Percentiles rank a stretch among this genome's conserved stretches.
These are phyloP conservation scores for Microctenopoma stevenorrisi DNA, from an alignment of 2,797 vertebrate species.

Conservation along the genomic window DNA sequence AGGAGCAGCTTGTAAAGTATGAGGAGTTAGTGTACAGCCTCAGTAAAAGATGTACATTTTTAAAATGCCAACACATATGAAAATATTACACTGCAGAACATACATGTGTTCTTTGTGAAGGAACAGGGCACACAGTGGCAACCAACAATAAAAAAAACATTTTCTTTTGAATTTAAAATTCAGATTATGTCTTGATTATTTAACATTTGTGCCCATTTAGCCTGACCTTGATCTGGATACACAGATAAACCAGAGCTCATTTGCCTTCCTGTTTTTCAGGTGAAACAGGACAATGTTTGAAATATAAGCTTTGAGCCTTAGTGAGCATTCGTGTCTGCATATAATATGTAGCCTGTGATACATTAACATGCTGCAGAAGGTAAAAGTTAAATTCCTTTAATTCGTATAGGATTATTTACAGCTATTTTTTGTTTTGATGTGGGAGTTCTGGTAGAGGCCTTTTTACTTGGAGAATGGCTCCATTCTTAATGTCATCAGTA, in stretches of 20 bases:
- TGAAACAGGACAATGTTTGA: slow-evolving; percentile 41
- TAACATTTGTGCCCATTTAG: slow-evolving; percentile 24
- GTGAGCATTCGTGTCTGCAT: slow-evolving; percentile 16
- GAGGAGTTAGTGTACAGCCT: slow-evolving; percentile 1
- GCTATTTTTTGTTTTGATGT: slow-evolving; percentile 1
- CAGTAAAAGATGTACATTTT: not conserved
- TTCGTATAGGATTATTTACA: not conserved
- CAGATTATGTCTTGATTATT: slow-evolving; percentile 36
- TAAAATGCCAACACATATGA: not conserved
- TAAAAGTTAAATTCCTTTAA: not conserved
- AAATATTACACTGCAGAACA: not conserved
- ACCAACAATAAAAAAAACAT: no score
- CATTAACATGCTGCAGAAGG: not conserved
- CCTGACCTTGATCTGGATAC: slow-evolving; percentile 35
- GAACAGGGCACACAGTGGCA: not conserved
- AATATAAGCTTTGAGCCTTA: slow-evolving; percentile 44
- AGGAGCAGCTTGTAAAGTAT: not conserved
- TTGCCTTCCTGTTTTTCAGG: slow-evolving; percentile 49
- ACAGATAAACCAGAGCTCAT: slow-evolving; percentile 35
- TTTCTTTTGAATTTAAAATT: slow-evolving; percentile 7
- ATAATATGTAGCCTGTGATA: slow-evolving; percentile 25
- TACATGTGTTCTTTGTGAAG: not conserved
- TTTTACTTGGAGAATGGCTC: not conserved
- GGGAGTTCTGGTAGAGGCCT: not conserved
- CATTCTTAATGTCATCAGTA: no score